Conservation (phyloP, 2,797 vertebrate genomes). For the Myotis daubentonii region DNA sequence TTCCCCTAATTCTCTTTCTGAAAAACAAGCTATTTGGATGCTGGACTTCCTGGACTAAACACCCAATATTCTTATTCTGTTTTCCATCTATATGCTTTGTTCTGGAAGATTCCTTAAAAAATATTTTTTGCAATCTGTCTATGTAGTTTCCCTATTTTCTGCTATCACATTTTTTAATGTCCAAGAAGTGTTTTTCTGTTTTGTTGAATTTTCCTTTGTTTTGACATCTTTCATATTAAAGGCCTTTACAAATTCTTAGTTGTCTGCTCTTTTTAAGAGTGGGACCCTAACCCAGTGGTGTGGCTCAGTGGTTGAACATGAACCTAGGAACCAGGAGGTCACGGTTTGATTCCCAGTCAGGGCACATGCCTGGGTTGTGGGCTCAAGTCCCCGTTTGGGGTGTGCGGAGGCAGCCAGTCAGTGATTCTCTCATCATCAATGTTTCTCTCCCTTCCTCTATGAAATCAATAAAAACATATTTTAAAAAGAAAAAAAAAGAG, state of each 20-base stretch:
- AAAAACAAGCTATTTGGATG: slow-evolving; percentile 37
- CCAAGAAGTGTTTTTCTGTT: not conserved
- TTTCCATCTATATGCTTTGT: not conserved
- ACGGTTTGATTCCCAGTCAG: no score
- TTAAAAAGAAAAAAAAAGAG: not conserved
- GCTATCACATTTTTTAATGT: slow-evolving; percentile 10
- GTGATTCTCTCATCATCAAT: no score
- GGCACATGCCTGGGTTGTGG: no score
- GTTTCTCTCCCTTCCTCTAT: no score
- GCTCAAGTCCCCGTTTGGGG: no score
- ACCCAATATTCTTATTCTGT: not conserved
- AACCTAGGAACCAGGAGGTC: no score
- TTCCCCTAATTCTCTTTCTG: not conserved
- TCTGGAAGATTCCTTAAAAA: slow-evolving; percentile 18
- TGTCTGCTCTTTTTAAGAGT: slow-evolving; percentile 44
- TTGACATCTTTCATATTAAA: slow-evolving; percentile 58
- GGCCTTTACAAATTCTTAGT: slow-evolving; percentile 44
- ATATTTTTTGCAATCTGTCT: slow-evolving; percentile 17
- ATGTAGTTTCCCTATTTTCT: not conserved
- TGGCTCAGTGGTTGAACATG: no score
- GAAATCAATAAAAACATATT: no score
- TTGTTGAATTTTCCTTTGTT: slow-evolving; percentile 29
- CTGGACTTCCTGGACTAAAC: not conserved
- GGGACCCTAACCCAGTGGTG: not conserved
- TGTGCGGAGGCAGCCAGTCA: no score